phyloP scores from a whole-genome alignment of 2,797 vertebrate species.

The Argentina silus region DNA sequence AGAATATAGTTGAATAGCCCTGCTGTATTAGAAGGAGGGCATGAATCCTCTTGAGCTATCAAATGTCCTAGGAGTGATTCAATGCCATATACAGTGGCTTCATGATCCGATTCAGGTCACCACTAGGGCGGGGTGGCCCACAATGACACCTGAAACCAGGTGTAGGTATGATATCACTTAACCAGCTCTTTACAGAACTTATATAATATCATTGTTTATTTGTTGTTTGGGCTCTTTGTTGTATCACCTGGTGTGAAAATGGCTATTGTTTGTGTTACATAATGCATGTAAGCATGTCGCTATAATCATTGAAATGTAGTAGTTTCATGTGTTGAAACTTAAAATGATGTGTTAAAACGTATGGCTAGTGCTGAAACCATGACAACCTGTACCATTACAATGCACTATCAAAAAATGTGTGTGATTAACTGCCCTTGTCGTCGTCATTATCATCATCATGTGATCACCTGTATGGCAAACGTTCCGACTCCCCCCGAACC shows the following conservation, averaged over 20 bases:
- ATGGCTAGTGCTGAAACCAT: not conserved
- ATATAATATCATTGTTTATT: conserved; percentile 3
- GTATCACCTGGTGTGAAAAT: not conserved
- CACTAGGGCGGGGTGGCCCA: not conserved
- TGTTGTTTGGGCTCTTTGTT: not conserved
- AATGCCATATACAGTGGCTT: not conserved
- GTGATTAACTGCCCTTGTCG: not conserved
- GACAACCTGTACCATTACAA: not conserved
- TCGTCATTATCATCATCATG: not conserved
- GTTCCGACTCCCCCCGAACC: conserved; percentile 96
- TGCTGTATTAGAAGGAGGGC: no score
- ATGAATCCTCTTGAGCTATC: not conserved
- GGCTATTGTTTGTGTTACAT: not conserved
- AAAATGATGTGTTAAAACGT: not conserved
- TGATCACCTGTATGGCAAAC: conserved; percentile 90
- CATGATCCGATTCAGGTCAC: conserved; percentile 23
- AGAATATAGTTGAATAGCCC: no score
- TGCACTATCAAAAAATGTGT: not conserved
- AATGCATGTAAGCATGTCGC: not conserved
- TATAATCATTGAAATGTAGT: not conserved
- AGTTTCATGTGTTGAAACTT: not conserved
- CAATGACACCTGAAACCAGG: conserved; percentile 8
- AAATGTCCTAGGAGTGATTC: not conserved
- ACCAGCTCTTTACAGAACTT: not conserved
- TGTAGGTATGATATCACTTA: not conserved